These are phyloP conservation scores for Omphaloscelis lunosa DNA, from an alignment of 2,888 invertebrate species.

Conservation along the genomic window DNA sequence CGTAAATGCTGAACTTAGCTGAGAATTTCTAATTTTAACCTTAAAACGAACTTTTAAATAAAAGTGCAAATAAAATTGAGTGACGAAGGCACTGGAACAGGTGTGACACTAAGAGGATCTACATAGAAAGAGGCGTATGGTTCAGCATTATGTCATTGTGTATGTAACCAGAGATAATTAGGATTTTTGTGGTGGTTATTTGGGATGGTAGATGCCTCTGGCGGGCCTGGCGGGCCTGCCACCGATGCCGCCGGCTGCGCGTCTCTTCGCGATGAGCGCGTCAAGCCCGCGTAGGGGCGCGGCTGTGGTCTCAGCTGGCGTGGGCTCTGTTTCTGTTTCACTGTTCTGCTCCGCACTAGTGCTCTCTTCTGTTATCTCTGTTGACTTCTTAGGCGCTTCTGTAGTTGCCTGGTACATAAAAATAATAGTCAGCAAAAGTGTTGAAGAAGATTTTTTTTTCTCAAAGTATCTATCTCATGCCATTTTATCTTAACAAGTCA, in stretches of 20 bases:
- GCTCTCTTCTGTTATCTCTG: conserved; percentile 84
- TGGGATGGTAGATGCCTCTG: conserved; percentile 74
- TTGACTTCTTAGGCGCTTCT: conserved; percentile 83
- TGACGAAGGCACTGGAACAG: conserved; percentile 25
- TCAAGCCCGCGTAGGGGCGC: conserved; percentile 92
- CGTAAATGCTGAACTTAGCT: conserved; percentile 69
- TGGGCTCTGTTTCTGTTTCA: conserved; percentile 84
- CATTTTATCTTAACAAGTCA: neutral
- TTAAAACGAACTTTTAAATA: conserved; percentile 56
- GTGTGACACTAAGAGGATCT: conserved; percentile 7
- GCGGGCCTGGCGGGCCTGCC: conserved; percentile 81
- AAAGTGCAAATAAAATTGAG: conserved; percentile 35
- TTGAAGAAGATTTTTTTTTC: neutral
- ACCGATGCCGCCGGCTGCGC: conserved; percentile 89
- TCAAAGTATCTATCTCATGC: neutral
- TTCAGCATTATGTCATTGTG: conserved; percentile 69
- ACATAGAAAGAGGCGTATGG: conserved; percentile 38
- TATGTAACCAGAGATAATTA: conserved; percentile 54
- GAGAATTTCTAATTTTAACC: conserved; percentile 39
- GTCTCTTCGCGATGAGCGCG: conserved; percentile 93
- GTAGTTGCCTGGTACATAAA: conserved; percentile 79
- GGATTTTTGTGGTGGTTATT: conserved; percentile 67
- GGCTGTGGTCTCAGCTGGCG: conserved; percentile 85
- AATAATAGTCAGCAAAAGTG: conserved; percentile 14
- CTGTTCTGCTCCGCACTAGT: conserved; percentile 82